Conservation (phyloP, 2,888 invertebrate genomes). For the Melinaea menophilus region DNA sequence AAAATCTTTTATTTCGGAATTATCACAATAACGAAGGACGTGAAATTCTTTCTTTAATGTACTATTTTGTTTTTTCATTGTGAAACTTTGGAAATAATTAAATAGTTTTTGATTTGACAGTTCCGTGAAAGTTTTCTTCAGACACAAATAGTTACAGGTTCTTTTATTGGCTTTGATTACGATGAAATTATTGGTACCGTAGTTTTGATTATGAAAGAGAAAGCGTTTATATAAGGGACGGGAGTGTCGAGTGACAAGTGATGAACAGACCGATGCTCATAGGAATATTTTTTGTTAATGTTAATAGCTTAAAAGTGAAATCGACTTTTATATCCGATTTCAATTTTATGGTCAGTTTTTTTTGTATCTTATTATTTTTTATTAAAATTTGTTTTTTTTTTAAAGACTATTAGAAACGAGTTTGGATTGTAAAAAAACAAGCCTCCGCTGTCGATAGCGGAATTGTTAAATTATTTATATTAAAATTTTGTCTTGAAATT, state of each 20-base stretch:
- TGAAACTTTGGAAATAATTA: no score
- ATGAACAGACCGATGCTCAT: neutral
- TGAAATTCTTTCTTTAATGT: no score
- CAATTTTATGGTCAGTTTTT: neutral
- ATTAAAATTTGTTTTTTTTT: neutral
- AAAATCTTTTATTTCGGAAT: no score
- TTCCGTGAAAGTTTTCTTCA: conserved; percentile 10
- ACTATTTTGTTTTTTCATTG: no score
- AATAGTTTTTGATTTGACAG: neutral
- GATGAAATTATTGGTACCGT: conserved; percentile 19
- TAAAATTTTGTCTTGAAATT: no score
- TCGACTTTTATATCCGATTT: neutral
- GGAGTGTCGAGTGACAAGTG: neutral
- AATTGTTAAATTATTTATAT: no score
- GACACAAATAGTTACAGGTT: conserved; percentile 12
- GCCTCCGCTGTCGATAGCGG: no score
- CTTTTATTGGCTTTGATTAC: conserved; percentile 18
- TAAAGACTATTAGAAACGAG: neutral
- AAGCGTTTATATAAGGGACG: conserved; percentile 28
- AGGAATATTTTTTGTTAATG: neutral
- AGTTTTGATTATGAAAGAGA: conserved; percentile 29
- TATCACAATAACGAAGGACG: no score
- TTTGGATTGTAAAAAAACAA: no score
- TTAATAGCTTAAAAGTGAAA: conserved; percentile 1
- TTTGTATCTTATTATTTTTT: conserved; percentile 7